These are phyloP conservation scores for Maniola jurtina DNA, from an alignment of 1,140 invertebrate species.

Conservation along the genomic window DNA sequence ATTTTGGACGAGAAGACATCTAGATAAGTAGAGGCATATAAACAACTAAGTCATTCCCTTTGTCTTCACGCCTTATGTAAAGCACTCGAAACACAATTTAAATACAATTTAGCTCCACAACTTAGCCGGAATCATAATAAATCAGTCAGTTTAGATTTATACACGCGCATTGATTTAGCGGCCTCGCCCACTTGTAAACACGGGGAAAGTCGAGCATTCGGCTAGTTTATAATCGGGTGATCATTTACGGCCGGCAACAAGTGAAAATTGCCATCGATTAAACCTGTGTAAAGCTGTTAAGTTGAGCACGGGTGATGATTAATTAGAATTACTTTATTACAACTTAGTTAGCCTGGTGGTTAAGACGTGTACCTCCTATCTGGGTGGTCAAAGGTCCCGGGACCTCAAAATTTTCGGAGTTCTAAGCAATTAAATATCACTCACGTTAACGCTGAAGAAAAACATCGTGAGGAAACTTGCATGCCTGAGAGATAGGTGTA, in stretches of 20 bases:
- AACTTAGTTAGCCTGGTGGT: no score
- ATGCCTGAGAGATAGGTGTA: no score
- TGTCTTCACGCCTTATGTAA: constrained; percentile 5
- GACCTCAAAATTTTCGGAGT: no score
- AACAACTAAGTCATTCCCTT: background rate
- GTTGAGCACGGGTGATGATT: background rate
- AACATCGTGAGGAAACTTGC: no score
- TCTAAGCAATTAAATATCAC: no score
- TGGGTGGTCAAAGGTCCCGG: no score
- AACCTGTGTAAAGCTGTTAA: constrained; percentile 4
- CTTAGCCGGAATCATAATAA: constrained; percentile 19
- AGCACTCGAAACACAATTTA: constrained; percentile 6
- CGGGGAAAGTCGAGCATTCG: constrained; percentile 24
- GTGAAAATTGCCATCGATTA: constrained; percentile 22
- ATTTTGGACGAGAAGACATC: no score
- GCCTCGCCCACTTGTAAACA: constrained; percentile 24
- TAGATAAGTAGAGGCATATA: background rate
- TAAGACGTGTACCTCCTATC: no score
- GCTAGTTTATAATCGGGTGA: constrained; percentile 17
- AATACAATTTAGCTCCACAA: constrained; percentile 13
- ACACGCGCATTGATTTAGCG: constrained; percentile 19
- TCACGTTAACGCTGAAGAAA: no score
- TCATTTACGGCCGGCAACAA: constrained; percentile 16
- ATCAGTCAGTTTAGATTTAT: constrained; percentile 29
- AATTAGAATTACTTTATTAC: constrained; percentile 4